phyloP scores from a whole-genome alignment of 2,113 vertebrate genomes.

The Probosciger aterrimus region DNA sequence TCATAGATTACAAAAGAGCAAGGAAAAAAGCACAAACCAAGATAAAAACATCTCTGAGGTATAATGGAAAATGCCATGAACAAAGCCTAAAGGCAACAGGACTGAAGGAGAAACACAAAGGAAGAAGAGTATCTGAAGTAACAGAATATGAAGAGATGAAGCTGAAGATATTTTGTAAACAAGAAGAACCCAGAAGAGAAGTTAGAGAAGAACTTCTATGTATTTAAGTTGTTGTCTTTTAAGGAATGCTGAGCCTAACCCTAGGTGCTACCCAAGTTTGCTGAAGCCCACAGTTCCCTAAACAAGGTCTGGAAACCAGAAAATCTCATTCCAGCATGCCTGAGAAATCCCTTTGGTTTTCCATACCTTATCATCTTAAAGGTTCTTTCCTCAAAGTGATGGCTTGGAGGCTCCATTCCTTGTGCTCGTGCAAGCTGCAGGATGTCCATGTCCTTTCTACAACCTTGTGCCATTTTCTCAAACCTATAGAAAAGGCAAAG shows the following conservation, averaged over 20 bases:
- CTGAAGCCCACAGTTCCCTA: neutral
- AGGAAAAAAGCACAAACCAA: neutral
- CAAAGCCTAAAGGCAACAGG: neutral
- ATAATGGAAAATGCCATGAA: neutral
- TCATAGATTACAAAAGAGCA: neutral
- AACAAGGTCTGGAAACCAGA: neutral
- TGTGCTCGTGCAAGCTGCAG: conserved; percentile 86
- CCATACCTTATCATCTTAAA: conserved; percentile 88
- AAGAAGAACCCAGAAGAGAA: neutral
- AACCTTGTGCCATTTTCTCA: conserved; percentile 89
- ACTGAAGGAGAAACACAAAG: neutral
- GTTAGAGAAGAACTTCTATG: neutral
- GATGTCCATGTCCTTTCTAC: conserved; percentile 89
- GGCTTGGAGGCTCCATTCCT: conserved; percentile 87
- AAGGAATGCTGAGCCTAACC: neutral
- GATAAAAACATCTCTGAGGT: neutral
- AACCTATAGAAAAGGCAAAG: conserved; percentile 73
- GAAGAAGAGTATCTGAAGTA: neutral
- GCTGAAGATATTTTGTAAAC: neutral
- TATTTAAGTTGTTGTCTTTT: neutral
- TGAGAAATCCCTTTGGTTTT: neutral
- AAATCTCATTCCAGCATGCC: neutral
- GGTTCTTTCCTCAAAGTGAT: conserved; percentile 91
- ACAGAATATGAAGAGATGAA: neutral
- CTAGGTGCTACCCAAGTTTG: neutral